A percentile compares a stretch with the other conserved stretches of the same genome.
Evolutionary conservation across 2,888 invertebrate species (phyloP).

Genomic region (Cephalotes varians): DNA sequence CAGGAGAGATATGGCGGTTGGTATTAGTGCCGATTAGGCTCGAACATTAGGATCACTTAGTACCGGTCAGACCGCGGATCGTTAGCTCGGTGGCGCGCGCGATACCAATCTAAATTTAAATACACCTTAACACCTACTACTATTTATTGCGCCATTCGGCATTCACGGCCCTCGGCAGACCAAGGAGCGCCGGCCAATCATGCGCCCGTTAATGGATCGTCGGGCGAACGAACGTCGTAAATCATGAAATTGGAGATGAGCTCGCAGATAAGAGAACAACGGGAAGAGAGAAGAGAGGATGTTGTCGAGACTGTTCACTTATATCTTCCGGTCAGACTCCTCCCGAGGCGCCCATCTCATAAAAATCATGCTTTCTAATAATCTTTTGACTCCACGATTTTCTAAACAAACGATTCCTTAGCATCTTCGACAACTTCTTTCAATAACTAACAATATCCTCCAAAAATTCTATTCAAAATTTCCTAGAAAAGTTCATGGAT

Average conservation of each 20-base stretch:
- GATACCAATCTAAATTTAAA: slow-evolving; percentile 68
- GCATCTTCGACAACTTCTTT: not conserved
- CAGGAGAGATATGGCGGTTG: slow-evolving; percentile 45
- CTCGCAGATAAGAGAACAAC: slow-evolving; percentile 23
- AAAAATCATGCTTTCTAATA: slow-evolving; percentile 62
- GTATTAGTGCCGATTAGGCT: slow-evolving; percentile 73
- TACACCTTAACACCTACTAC: slow-evolving; percentile 63
- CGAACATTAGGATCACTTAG: slow-evolving; percentile 73
- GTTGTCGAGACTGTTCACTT: not conserved
- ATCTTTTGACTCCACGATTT: not conserved
- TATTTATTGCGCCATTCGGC: slow-evolving; percentile 70
- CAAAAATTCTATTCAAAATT: not conserved
- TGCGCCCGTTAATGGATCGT: slow-evolving; percentile 66
- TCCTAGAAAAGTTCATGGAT: not conserved
- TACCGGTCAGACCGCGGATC: slow-evolving; percentile 46
- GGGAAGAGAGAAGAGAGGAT: not conserved
- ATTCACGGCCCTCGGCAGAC: slow-evolving; percentile 48
- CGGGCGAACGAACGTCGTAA: slow-evolving; percentile 62
- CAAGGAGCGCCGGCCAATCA: slow-evolving; percentile 59
- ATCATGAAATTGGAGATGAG: slow-evolving; percentile 72
- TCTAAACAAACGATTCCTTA: not conserved
- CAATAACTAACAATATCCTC: not conserved
- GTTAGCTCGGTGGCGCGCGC: slow-evolving; percentile 33
- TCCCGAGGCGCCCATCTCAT: slow-evolving; percentile 38
- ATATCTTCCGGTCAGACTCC: not conserved